A percentile compares a stretch with the other conserved stretches of the same genome.
Evolutionary conservation across 1,140 invertebrate species (phyloP).

Genomic region (Metopolophium dirhodum): DNA sequence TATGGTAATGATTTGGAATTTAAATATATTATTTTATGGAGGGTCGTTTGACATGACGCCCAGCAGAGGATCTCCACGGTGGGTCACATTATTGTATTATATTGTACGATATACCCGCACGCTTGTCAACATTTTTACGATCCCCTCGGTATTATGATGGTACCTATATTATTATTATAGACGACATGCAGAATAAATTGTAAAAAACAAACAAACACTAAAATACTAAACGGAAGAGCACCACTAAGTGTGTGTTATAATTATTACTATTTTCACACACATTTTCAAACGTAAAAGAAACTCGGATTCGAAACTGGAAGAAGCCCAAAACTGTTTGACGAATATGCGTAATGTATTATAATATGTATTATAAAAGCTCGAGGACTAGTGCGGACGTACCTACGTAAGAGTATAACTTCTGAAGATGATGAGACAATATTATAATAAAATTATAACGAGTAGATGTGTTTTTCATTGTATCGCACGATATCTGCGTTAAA

Average conservation of each 20-base stretch:
- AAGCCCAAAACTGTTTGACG: no score
- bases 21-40: background rate
- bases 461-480: no score
- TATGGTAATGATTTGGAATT: background rate
- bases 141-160: background rate
- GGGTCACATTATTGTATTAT: background rate
- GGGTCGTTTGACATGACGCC: background rate
- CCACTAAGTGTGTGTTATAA: background rate
- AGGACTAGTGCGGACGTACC: no score
- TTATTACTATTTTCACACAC: no score
- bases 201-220: background rate
- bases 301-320: no score
- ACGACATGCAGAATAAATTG: background rate
- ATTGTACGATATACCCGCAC: background rate
- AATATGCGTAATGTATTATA: no score
- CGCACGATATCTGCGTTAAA: no score
- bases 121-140: conserved; percentile 1
- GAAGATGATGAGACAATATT: no score
- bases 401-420: no score
- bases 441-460: no score
- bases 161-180: background rate
- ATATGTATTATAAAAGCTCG: no score
- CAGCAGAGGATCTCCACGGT: background rate
- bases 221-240: background rate
- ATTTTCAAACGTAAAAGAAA: no score